Percentiles rank a stretch among this genome's conserved stretches.
Conservation (phyloP, 2,888 invertebrate species). For the Asteroscopus sphinx region DNA sequence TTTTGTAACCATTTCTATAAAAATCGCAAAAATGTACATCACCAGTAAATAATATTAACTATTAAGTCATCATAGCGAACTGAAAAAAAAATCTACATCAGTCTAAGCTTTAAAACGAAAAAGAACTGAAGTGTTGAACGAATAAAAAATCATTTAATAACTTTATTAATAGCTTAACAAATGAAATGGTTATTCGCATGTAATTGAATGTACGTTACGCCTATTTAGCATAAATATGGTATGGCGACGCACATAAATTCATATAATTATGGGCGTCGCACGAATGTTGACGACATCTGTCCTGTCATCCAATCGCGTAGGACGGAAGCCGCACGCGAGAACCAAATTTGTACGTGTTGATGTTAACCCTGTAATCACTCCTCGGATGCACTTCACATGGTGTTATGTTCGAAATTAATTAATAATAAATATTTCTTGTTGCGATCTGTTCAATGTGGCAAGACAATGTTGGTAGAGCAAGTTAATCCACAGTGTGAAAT, state of each 20-base stretch:
- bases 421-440: neutral
- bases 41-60: too few relatives aligned
- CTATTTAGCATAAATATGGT: conserved; percentile 11
- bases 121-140: neutral
- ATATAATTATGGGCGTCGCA: conserved; percentile 7
- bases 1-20: too few relatives aligned
- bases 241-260: conserved; percentile 17
- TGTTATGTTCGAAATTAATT: conserved; percentile 17
- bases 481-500: too few relatives aligned
- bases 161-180: neutral
- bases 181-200: conserved; percentile 11
- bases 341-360: conserved; percentile 73
- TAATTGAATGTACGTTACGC: conserved; percentile 24
- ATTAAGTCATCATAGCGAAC: too few relatives aligned
- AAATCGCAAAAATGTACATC: too few relatives aligned
- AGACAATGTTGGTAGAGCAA: neutral
- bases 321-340: conserved; percentile 77
- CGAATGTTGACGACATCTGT: conserved; percentile 66
- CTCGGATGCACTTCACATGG: conserved; percentile 33
- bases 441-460: conserved; percentile 4
- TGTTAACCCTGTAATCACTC: conserved; percentile 52
- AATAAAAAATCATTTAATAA: neutral
- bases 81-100: too few relatives aligned
- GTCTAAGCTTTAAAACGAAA: neutral
- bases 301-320: conserved; percentile 54